Conservation (phyloP, 2,797 vertebrate species). For the Neosalanx taihuensis region DNA sequence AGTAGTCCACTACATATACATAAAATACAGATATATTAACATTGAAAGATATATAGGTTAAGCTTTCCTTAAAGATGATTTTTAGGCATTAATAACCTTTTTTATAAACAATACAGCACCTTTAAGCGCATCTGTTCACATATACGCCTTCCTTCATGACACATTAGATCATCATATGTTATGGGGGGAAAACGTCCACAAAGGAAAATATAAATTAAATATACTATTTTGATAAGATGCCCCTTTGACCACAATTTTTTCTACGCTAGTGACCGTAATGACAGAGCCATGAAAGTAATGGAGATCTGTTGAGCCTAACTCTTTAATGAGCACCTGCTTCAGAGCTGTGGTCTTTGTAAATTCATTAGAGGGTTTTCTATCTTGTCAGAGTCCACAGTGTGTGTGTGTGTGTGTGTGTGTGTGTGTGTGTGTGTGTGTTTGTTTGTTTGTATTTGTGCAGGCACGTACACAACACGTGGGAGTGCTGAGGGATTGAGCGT, state of each 20-base stretch:
- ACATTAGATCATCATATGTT: too few species aligned
- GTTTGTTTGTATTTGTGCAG: slow-evolving; percentile 16
- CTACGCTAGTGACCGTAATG: not conserved
- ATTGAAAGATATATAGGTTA: too few species aligned
- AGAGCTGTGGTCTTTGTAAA: slow-evolving; percentile 6
- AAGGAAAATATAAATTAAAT: too few species aligned
- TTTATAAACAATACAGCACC: too few species aligned
- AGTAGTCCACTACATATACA: too few species aligned
- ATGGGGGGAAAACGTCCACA: too few species aligned
- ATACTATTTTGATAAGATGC: not conserved
- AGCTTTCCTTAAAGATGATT: too few species aligned
- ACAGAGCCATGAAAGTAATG: not conserved
- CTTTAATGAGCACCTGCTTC: slow-evolving; percentile 22
- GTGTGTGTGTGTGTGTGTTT: slow-evolving; percentile 31
- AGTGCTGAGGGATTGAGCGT: slow-evolving; percentile 9
- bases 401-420: slow-evolving; percentile 39
- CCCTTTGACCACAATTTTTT: not conserved
- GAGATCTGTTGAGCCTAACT: slow-evolving; percentile 8
- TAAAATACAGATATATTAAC: too few species aligned
- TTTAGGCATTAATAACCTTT: too few species aligned
- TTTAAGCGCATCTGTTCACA: too few species aligned
- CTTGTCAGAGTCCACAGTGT: slow-evolving; percentile 29
- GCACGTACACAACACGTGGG: slow-evolving; percentile 11
- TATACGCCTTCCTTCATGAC: too few species aligned
- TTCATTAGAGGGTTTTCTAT: slow-evolving; percentile 2